Conservation (phyloP, 2,797 vertebrate genomes). For the Antrozous pallidus region DNA sequence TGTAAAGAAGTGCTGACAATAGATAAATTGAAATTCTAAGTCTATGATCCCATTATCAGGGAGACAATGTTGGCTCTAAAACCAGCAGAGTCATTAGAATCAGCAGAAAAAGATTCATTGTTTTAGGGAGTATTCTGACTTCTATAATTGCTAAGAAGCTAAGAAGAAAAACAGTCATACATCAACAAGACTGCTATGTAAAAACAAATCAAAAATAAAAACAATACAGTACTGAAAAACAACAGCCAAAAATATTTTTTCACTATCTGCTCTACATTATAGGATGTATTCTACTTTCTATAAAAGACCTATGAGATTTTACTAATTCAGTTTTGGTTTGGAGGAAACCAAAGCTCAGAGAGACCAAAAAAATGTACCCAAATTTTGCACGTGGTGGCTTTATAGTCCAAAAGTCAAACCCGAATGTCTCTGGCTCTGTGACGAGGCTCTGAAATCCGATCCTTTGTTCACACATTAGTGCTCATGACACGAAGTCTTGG, state of each 20-base stretch:
- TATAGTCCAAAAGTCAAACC: background rate
- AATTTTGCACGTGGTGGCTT: background rate
- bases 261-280: background rate
- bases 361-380: background rate
- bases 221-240: background rate
- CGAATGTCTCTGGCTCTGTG: background rate
- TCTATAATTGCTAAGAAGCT: background rate
- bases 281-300: background rate
- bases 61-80: background rate
- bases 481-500: background rate
- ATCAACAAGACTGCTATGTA: background rate
- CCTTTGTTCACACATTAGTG: background rate
- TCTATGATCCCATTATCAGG: background rate
- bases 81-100: background rate
- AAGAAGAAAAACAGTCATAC: background rate
- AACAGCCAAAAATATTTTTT: background rate
- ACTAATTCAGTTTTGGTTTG: background rate
- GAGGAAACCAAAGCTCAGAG: background rate
- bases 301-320: background rate
- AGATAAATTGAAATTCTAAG: background rate
- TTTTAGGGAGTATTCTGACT: background rate
- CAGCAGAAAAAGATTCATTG: background rate
- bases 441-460: background rate
- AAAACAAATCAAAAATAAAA: background rate
- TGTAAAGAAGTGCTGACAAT: background rate